These are phyloP conservation scores for Colossoma macropomum DNA, from an alignment of 2,113 vertebrate genomes.

Conservation along the genomic window DNA sequence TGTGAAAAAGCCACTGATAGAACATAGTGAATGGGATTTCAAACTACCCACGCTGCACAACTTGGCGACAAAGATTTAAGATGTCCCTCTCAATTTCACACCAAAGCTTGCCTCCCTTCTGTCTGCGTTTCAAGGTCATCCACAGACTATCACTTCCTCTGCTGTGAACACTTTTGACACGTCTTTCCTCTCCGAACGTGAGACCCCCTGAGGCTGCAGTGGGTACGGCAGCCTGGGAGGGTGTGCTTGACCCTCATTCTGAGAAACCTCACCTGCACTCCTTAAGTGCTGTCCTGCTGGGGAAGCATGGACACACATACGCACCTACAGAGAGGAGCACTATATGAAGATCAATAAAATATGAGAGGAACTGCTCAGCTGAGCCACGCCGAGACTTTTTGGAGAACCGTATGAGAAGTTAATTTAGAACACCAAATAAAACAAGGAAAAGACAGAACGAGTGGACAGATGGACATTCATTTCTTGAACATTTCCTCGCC, in stretches of 20 bases:
- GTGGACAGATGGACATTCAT: background rate
- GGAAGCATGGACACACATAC: background rate
- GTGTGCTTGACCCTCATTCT: background rate
- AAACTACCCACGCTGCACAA: too few species aligned
- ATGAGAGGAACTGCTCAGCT: background rate
- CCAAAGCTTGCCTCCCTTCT: background rate
- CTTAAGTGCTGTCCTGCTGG: background rate
- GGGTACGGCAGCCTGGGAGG: background rate
- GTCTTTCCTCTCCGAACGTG: background rate
- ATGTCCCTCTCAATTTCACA: background rate
- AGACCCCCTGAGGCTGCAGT: background rate
- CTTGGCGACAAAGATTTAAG: too few species aligned
- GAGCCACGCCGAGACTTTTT: background rate
- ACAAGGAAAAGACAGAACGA: background rate
- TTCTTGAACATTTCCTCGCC: background rate
- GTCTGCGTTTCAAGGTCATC: background rate
- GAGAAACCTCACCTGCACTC: background rate
- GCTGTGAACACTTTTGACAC: background rate
- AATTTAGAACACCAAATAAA: background rate
- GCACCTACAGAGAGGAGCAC: constrained; percentile 2
- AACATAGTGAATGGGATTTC: too few species aligned
- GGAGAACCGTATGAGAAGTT: background rate
- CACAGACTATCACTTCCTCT: background rate
- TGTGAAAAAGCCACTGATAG: too few species aligned
- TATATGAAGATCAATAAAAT: constrained; percentile 31